Evolutionary conservation across 2,113 vertebrate genomes (phyloP).

Genomic region (Coracopsis vasa): DNA sequence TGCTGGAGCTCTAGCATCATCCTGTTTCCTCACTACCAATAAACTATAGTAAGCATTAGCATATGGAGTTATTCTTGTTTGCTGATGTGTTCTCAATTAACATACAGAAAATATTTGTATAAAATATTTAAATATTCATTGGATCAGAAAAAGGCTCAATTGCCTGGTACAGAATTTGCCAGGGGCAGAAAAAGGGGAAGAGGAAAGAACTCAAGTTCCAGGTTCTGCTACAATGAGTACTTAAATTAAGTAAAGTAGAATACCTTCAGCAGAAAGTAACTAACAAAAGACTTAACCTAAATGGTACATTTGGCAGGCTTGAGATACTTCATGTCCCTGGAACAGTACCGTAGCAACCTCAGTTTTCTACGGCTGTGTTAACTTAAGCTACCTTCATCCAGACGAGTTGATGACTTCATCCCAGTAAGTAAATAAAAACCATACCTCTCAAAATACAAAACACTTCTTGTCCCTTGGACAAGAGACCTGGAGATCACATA

Average conservation of each 20-base stretch:
- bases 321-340: not conserved
- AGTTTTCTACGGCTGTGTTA: not conserved
- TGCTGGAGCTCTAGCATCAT: not conserved
- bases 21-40: not conserved
- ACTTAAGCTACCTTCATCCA: not conserved
- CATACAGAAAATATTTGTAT: slow-evolving; percentile 37
- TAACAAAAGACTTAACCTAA: not conserved
- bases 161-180: not conserved
- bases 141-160: not conserved
- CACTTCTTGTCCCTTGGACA: not conserved
- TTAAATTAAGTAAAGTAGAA: not conserved
- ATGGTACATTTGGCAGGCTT: not conserved
- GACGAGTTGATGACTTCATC: not conserved
- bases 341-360: not conserved
- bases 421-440: not conserved
- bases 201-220: not conserved
- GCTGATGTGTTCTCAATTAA: slow-evolving; percentile 45
- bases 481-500: not conserved
- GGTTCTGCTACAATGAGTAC: not conserved
- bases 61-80: slow-evolving; percentile 33
- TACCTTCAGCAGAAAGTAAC: not conserved
- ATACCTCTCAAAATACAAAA: not conserved
- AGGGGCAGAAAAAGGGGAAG: not conserved
- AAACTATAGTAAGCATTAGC: not conserved
- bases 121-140: slow-evolving; percentile 51